These are phyloP conservation scores for Hydrozoanthus tunicans DNA, from an alignment of 64 coral and sea anemone genomes.

Conservation along the genomic window DNA sequence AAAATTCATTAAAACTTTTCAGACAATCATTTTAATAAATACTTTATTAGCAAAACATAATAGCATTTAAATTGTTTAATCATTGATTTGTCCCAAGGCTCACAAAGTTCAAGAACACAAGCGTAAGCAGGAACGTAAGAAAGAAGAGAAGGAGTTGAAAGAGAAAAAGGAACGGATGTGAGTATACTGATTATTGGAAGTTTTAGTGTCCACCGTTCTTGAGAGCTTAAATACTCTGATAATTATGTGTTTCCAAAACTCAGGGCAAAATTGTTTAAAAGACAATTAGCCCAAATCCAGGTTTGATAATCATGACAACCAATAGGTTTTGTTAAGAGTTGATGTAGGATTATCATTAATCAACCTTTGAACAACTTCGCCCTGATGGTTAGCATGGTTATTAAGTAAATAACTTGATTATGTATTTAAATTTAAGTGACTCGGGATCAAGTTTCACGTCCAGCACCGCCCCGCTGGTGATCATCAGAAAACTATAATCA, in stretches of 20 bases:
- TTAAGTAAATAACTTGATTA: no score
- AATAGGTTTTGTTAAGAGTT: no score
- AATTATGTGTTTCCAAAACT: not conserved
- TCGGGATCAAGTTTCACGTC: no score
- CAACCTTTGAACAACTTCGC: no score
- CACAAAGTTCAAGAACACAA: constrained; percentile 80
- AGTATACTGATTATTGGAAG: not conserved
- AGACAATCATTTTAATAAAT: not conserved
- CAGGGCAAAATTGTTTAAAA: no score
- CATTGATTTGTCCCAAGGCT: constrained; percentile 60
- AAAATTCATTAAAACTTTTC: not conserved
- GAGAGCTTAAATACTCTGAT: not conserved
- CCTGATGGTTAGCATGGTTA: no score
- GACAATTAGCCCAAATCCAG: no score
- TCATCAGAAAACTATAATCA: no score
- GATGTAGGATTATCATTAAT: no score
- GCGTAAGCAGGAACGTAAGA: constrained; percentile 82
- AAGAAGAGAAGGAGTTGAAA: constrained; percentile 77
- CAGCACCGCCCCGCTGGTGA: no score
- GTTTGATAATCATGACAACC: no score
- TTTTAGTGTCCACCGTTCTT: not conserved
- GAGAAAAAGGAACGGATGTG: constrained; percentile 71
- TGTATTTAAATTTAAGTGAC: no score
- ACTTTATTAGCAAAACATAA: not conserved
- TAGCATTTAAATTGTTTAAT: not conserved